Base-by-base conservation (phyloP, 2,797 vertebrate species). In the Myotis daubentonii region DNA sequence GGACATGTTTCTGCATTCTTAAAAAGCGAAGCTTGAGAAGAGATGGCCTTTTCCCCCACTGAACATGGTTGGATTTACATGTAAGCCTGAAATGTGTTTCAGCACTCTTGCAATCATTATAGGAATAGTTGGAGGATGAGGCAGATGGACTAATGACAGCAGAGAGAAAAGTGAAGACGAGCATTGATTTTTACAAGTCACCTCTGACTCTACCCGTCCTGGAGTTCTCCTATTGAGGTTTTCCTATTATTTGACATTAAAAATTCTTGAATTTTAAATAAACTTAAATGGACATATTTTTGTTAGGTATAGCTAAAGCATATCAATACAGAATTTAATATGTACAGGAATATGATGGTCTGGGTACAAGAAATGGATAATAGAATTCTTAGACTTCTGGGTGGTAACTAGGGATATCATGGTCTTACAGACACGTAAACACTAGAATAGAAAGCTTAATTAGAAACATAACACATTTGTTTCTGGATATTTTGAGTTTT, bases 21-120 rank as follows among this genome's bases (percentile, higher is more conserved):
- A 78, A 85, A 86, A 88, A 38, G 22, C 83, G 47, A 85, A 68
- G 28, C 19, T 78, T 55, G 65, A 25, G 9, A 66, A 88, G 33
- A 91, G 66, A 72, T 62, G 53, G 19, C 1, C 76, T 81, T 93
- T 91, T 16, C 7, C 9, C 33, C 44, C 74, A 57, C 36, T 71
- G n/a, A 57, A 25, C 10, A n/a, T 91, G 90, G 68, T 30, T 92
- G 62, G 79, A 75, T 94, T 88, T 91, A 62, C 78, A 68, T 74
- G 51, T 83, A 22, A 82, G 79, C 79, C 47, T 15, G 36, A 41
- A 60, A 85, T 36, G 23, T 16, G 10, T 28, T 85, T 41, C 25
- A 72, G 53, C 38, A 78, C 70, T 65, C 30, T 89, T 74, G n/a
- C 25, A 88, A n/a, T 38, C 70, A 3, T 36, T 78, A 70, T 19